Evolutionary conservation across 2,888 invertebrate genomes (phyloP).

Genomic region (Theristus sp.): DNA sequence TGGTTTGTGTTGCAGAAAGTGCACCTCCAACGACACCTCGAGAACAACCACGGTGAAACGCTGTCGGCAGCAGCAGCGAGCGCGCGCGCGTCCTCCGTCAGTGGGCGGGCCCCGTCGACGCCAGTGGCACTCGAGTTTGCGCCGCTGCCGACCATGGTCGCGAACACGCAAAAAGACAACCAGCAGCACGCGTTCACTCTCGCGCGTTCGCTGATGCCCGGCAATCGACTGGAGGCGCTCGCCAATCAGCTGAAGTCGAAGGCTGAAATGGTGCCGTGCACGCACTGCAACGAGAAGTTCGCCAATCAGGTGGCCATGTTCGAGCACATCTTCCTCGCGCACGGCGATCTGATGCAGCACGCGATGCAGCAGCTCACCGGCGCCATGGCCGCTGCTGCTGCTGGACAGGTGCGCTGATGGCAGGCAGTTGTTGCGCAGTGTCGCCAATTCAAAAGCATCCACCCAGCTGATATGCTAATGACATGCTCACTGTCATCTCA

Average conservation of each 20-base stretch:
- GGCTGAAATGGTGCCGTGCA: neutral
- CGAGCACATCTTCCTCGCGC: neutral
- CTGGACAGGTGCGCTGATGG: too few relatives aligned
- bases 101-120: neutral
- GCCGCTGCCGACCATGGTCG: neutral
- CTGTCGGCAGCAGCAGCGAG: neutral
- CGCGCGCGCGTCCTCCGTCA: neutral
- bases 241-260: neutral
- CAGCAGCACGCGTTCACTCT: too few relatives aligned
- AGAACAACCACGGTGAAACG: neutral
- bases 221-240: neutral
- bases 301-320: neutral
- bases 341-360: neutral
- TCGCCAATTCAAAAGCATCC: too few relatives aligned
- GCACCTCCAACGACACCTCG: constrained; percentile 2
- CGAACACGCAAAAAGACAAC: too few relatives aligned
- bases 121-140: neutral
- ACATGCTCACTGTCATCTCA: too few relatives aligned
- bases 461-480: too few relatives aligned
- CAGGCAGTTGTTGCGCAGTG: too few relatives aligned
- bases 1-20: constrained; percentile 1
- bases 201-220: too few relatives aligned
- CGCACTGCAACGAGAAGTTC: neutral
- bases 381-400: neutral
- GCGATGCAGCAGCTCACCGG: neutral